Base-by-base conservation (phyloP, 2,888 invertebrate genomes). In the Drosophila ustulata region DNA sequence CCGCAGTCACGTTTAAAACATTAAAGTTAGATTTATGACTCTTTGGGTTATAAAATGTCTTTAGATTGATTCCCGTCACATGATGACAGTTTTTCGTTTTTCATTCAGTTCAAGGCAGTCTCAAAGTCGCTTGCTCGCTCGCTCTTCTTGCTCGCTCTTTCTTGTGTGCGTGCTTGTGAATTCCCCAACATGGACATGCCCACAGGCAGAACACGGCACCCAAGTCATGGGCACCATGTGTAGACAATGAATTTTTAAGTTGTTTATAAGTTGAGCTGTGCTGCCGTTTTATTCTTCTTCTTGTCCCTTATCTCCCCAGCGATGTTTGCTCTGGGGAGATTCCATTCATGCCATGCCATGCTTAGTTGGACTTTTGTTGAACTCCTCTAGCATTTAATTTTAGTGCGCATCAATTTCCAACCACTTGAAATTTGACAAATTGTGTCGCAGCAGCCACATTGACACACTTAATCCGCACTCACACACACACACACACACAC, bases 21-120 rank as follows among this genome's bases (percentile, higher is more conserved):
- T 91, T 89, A 91, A 87, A 91, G 90, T 90, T 91, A 90, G 90
- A 90, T 90, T 91, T 91, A 91, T 90, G 90, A 90, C 89, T 90
- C 88, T 90, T 89, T 83, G 91, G 90, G 90, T 90, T 91, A 91
- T 88, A 90, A 88, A 90, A 91, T 88, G 89, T 89, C 90, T 90
- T 90, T 84, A 90, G 91, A 90, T 90, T 90, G 90, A 90, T 90
- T 91, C 87, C 88, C 89, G 81, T 91, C 90, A 90, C 87, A 90
- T 87, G 89, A 88, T 90, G 91, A 91, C 89, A 90, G 84, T 91
- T 90, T 85, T 75, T 71, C 78, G 73, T 73, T 71, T 72, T 78
- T 75, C 75, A 75, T 75, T 78, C 79, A 75, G 75, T 81, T 64
- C 64, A 63, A 69, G 72, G 59, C 78, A 58, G 50, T 45, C 8